Base-by-base conservation (phyloP, 2,113 vertebrate species). In the Indicator maculatus region DNA sequence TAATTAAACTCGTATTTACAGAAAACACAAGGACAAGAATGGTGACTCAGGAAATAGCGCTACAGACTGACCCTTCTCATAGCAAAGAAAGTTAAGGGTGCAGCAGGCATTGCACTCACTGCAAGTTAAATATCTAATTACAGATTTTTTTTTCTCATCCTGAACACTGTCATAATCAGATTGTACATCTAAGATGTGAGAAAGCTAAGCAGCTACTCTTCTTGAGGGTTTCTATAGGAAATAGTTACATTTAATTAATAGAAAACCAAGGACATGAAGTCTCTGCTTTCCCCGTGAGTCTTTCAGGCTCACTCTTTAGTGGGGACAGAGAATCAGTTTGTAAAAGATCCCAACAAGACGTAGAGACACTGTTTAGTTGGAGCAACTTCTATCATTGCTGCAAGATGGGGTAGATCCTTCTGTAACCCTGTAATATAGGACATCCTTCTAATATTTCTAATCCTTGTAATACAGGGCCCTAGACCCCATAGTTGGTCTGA, bases 1-100 rank as follows among this genome's bases (percentile, higher is more conserved):
- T 76, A 80, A 83, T 95, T 89, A 94, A 89, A 67, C 19, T 38
- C 86, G 45, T 70, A 93, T 93, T 91, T 95, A 94, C 36, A 89
- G 71, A 83, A 94, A 94, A 95, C 28, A 90, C 58, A 91, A 7
- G 5, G 79, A 31, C 3, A 44, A 93, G 93, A 92, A 65, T 63
- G n/a, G 63, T 73, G 74, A 66, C 84, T 55, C 52, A 30, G 59
- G 64, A 65, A 87, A 56, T 39, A n/a, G 50, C 66, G 47, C 21
- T 85, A 70, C 1, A 7, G 45, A 50, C 23, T 47, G 38, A 91
- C 75, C 64, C 55, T 80, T 95, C 30, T 89, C 28, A 36, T 61
- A 89, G 72, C 64, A 39, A 91, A 87, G 45, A 82, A 89, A 67
- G 33, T 36, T 65, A 94, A 83, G 76, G 30, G 63, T 76, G 15